phyloP scores from a whole-genome alignment of 2,888 invertebrate species.

The Bembecia ichneumoniformis region DNA sequence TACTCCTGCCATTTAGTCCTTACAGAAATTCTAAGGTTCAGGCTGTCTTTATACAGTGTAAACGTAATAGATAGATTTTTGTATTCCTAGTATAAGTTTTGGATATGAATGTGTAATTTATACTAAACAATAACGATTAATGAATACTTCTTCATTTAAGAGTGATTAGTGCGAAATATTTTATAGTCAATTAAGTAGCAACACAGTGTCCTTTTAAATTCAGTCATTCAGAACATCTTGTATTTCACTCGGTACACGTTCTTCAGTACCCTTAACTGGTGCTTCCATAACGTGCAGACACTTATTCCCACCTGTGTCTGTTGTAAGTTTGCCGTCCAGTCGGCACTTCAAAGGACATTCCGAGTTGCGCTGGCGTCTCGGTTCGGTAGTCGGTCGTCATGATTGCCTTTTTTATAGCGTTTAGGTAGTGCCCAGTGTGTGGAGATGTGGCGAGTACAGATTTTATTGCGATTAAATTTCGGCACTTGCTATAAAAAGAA shows the following conservation, averaged over 20 bases:
- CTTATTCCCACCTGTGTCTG: not conserved
- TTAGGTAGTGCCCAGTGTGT: conserved; percentile 30
- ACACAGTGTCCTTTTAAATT: too few species aligned
- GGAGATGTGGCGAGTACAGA: not conserved
- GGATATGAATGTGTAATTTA: too few species aligned
- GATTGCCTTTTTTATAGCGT: conserved; percentile 51
- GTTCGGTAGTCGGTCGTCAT: conserved; percentile 52
- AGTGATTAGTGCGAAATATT: too few species aligned
- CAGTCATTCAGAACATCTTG: too few species aligned
- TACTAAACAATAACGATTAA: too few species aligned
- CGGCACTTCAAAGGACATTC: conserved; percentile 51
- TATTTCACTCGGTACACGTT: not conserved
- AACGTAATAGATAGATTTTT: too few species aligned
- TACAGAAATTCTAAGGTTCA: too few species aligned
- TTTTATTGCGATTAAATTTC: not conserved
- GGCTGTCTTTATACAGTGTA: too few species aligned
- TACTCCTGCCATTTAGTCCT: too few species aligned
- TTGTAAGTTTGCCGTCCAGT: not conserved
- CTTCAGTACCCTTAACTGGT: not conserved
- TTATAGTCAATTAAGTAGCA: too few species aligned
- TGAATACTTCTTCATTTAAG: too few species aligned
- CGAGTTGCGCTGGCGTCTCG: conserved; percentile 16
- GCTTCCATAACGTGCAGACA: not conserved
- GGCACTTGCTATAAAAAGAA: not conserved
- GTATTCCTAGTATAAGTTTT: too few species aligned